phyloP scores from a whole-genome alignment of 2,113 vertebrate genomes.

The Dasyprocta punctata region DNA sequence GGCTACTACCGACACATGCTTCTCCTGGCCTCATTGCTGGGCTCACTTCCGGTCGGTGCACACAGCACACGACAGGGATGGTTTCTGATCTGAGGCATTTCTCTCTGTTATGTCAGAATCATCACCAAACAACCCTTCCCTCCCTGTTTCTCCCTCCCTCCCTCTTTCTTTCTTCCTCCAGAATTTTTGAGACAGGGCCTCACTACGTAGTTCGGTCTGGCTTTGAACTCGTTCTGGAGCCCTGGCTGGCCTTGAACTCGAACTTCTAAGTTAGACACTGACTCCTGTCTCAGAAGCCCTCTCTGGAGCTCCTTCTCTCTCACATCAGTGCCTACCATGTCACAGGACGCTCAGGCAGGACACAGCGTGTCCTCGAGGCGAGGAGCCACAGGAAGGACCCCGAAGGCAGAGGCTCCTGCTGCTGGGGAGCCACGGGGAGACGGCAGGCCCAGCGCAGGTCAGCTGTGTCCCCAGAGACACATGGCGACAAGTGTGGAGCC shows the following conservation, averaged over 20 bases:
- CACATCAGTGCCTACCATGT: too few species aligned
- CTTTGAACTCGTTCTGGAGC: not conserved
- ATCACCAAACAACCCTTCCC: not conserved
- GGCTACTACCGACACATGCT: fast-evolving
- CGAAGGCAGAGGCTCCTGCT: not conserved
- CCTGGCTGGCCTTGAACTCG: not conserved
- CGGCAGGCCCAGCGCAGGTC: not conserved
- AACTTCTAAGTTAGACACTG: not conserved
- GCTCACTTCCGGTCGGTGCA: not conserved
- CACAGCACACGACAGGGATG: not conserved
- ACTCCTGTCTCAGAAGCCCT: not conserved
- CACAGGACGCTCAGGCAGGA: not conserved
- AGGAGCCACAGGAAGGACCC: not conserved
- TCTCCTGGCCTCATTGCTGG: not conserved
- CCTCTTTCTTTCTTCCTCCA: not conserved
- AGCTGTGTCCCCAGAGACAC: not conserved
- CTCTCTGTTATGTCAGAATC: not conserved
- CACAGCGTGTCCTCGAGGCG: fast-evolving
- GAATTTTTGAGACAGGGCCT: not conserved
- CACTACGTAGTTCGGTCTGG: not conserved
- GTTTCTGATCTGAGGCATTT: not conserved
- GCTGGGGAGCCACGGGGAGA: too few species aligned
- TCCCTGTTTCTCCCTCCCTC: too few species aligned
- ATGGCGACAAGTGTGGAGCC: fast-evolving
- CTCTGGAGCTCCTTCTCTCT: not conserved